These are phyloP conservation scores for Camelus bactrianus DNA, from an alignment of 2,113 vertebrate genomes.

Conservation along the genomic window DNA sequence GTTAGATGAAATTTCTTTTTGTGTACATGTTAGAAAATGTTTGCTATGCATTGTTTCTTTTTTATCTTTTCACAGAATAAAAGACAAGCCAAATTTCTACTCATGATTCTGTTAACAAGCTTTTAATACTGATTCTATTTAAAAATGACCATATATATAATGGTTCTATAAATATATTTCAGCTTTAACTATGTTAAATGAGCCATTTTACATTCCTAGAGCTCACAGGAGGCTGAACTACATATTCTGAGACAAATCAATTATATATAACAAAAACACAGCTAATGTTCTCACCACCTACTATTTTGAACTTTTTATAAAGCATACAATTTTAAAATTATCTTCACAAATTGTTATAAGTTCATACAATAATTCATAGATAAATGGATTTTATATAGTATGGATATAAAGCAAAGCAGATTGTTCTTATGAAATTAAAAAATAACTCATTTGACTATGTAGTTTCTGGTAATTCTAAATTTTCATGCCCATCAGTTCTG, in stretches of 20 bases:
- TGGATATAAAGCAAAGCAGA: not conserved
- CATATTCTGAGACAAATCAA: not conserved
- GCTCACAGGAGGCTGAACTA: not conserved
- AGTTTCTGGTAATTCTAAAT: not conserved
- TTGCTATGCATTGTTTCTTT: not conserved
- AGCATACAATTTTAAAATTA: not conserved
- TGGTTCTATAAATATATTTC: not conserved
- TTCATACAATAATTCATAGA: not conserved
- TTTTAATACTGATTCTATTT: slow-evolving; percentile 42
- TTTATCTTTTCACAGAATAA: not conserved
- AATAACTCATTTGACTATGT: not conserved
- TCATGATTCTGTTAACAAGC: not conserved
- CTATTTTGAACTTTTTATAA: not conserved
- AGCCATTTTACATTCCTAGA: slow-evolving; percentile 21
- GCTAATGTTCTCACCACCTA: not conserved
- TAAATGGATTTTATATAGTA: not conserved
- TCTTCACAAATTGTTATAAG: not conserved
- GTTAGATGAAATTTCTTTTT: not conserved
- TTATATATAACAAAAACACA: not conserved
- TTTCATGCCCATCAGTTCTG: not conserved
- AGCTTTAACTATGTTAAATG: slow-evolving; percentile 24
- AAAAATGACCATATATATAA: not conserved
- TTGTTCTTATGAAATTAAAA: not conserved
- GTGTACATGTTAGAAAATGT: not conserved
- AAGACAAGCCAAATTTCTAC: not conserved